These are phyloP conservation scores for Denticeps clupeoides DNA, from an alignment of 2,797 vertebrate species.

Conservation along the genomic window DNA sequence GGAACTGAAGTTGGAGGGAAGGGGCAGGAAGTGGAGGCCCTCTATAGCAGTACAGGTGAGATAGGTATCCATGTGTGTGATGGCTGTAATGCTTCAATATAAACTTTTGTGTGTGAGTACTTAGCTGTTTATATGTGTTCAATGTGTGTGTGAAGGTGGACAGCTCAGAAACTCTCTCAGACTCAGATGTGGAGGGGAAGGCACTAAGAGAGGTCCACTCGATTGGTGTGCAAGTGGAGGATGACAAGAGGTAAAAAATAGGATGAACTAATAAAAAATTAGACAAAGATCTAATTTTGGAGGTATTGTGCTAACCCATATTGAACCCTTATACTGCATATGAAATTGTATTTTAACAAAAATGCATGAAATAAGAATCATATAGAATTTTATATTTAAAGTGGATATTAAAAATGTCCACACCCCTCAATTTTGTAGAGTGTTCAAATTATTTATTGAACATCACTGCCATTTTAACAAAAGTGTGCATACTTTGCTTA, in stretches of 20 bases:
- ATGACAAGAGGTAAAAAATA: conserved; percentile 81
- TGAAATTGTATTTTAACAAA: no score
- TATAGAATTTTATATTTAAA: no score
- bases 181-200: conserved; percentile 84
- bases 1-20: conserved; percentile 69
- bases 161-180: conserved; percentile 84
- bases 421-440: no score
- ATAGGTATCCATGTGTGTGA: not conserved
- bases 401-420: no score
- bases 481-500: no score
- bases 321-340: not conserved
- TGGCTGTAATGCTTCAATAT: not conserved
- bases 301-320: not conserved
- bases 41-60: conserved; percentile 93
- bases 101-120: conserved; percentile 5
- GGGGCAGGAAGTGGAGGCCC: conserved; percentile 81
- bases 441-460: no score
- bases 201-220: conserved; percentile 91
- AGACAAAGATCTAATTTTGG: no score
- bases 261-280: no score
- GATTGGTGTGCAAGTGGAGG: conserved; percentile 94
- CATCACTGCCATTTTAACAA: no score
- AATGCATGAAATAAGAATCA: no score
- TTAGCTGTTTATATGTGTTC: not conserved
- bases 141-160: conserved; percentile 53